Evolutionary conservation across 30 jellyfish, hydroid and myxozoan species (phyloP), one percentile per base, ranked within the genome.

Genomic region (Aurelia sp.): DNA sequence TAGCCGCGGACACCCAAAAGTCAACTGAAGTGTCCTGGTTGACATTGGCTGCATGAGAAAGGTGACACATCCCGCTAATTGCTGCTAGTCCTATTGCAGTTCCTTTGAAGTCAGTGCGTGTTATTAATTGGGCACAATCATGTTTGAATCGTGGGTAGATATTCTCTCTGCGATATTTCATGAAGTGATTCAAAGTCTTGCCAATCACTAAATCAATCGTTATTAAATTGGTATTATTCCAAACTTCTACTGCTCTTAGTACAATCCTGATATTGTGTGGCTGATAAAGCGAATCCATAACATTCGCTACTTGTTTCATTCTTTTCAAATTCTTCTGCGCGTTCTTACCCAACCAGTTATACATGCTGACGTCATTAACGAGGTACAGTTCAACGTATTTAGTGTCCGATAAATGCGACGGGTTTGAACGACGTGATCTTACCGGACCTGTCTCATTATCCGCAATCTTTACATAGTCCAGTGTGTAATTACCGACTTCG

Each of bases 1-100:
- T 96, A 20, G 82, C 89, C 0, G 98, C 92, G 33, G 87, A 67
- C 15, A 59, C 69, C 11, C 64, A 64, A 33, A 86, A 79, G 35
- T 87, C 92, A 27, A 37, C 17, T n/a, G 83, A 51, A 8, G 89
- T 53, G 79, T 92, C 98, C 62, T 86, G 97, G 52, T 86, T 86
- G n/a, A 92, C 78, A 33, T 79, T 96, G 1, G 83, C 97, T 11
- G 98, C 81, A 27, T 58, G 30, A n/a, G 23, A 53, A 33, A 74
- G 69, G 12, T 62, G 33, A 81, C 98, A 92, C 87, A 92, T 86
- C 11, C 93, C 89, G 48, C 35, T 35, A 52, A 92, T 18, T 3
- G 97, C 97, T 40, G 98, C 98, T 19, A 88, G 65, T 19, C 98
- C 98, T 3, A 89, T 91, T 11, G 98, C 84, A 30, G 80, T 47